phyloP scores from a whole-genome alignment of 2,113 vertebrate genomes.

The Pachyramphus minor region DNA sequence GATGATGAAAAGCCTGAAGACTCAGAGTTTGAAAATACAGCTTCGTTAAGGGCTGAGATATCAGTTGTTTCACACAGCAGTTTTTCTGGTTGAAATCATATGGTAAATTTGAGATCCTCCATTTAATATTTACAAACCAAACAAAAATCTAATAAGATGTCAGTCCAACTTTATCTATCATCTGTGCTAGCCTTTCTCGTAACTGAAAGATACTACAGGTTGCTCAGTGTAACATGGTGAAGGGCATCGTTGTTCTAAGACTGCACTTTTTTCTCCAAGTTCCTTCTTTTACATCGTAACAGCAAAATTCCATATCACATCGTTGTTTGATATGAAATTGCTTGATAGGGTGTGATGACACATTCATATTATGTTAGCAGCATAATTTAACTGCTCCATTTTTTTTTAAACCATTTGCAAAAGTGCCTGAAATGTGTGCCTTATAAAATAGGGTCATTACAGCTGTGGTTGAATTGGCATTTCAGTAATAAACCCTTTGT shows the following conservation, averaged over 20 bases:
- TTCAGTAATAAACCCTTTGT: slow-evolving; percentile 43
- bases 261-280: background rate
- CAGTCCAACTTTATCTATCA: background rate
- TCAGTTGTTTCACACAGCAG: background rate
- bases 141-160: background rate
- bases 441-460: slow-evolving; percentile 54
- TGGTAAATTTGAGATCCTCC: background rate
- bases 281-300: background rate
- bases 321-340: slow-evolving; percentile 36
- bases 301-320: slow-evolving; percentile 10
- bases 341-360: slow-evolving; percentile 57
- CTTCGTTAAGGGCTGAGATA: background rate
- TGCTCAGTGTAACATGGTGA: background rate
- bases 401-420: slow-evolving; percentile 55
- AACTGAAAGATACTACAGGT: background rate
- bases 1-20: slow-evolving; percentile 6
- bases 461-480: slow-evolving; percentile 43
- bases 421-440: slow-evolving; percentile 42
- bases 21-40: background rate
- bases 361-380: slow-evolving; percentile 38
- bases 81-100: background rate
- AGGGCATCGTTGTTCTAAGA: background rate
- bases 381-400: slow-evolving; percentile 45
- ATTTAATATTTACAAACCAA: slow-evolving; percentile 6
- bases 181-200: background rate